Evolutionary conservation across 2,888 invertebrate species (phyloP).

Genomic region (Hirtodrosophila alboralis): DNA sequence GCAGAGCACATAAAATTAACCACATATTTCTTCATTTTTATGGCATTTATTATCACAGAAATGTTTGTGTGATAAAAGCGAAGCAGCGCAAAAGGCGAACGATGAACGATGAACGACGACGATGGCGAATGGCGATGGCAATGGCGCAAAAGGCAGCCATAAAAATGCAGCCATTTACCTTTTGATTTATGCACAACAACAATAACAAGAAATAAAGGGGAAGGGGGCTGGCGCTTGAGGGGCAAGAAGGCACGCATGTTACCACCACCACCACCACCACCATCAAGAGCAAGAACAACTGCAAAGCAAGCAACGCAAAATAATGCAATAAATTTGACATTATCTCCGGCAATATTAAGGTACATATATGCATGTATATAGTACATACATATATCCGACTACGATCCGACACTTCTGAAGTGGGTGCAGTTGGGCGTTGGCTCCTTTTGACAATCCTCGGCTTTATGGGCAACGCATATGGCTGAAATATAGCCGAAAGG

Average conservation of each 20-base stretch:
- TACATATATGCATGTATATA: conserved; percentile 24
- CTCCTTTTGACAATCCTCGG: too few relatives aligned
- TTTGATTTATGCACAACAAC: conserved; percentile 79
- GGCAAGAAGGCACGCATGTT: conserved; percentile 39
- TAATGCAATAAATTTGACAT: conserved; percentile 81
- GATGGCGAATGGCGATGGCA: conserved; percentile 33
- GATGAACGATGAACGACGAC: conserved; percentile 47
- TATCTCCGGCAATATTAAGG: conserved; percentile 72
- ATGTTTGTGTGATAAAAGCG: conserved; percentile 81
- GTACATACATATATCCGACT: conserved; percentile 27
- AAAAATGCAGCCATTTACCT: conserved; percentile 81
- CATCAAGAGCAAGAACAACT: conserved; percentile 37
- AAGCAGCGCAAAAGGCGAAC: conserved; percentile 62
- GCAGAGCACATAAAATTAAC: conserved; percentile 81
- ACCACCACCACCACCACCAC: conserved; percentile 33
- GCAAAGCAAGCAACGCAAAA: conserved; percentile 61
- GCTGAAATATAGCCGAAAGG: background rate
- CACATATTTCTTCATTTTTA: conserved; percentile 83
- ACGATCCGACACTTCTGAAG: conserved; percentile 12
- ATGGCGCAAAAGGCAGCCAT: conserved; percentile 73
- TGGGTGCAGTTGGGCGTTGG: conserved; percentile 16
- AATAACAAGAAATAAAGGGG: conserved; percentile 24
- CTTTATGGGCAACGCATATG: background rate
- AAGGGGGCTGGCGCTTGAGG: conserved; percentile 5
- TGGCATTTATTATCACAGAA: conserved; percentile 82